Conservation (phyloP, 2,888 invertebrate species). For the Trichacis sp. region DNA sequence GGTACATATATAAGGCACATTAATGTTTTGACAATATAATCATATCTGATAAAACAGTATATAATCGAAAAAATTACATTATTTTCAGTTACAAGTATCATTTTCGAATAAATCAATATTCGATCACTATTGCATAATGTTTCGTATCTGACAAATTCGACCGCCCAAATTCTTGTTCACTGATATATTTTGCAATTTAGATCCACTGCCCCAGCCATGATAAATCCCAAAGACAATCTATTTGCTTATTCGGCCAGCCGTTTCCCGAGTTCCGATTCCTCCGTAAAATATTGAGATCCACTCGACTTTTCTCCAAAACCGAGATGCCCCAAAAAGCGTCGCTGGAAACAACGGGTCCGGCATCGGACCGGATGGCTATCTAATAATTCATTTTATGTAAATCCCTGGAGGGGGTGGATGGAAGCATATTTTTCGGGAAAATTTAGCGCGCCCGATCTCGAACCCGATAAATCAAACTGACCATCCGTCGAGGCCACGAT, state of each 20-base stretch:
- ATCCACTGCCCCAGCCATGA: not conserved
- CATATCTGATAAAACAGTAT: too few relatives aligned
- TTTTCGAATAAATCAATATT: too few relatives aligned
- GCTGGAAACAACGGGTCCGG: conserved; percentile 3
- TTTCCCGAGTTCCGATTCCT: not conserved
- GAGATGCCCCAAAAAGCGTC: not conserved
- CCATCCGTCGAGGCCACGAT: conserved; percentile 50
- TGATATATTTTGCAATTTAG: too few relatives aligned
- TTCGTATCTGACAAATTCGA: too few relatives aligned
- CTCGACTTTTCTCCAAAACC: not conserved
- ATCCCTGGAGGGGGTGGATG: conserved; percentile 34
- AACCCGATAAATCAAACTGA: conserved; percentile 67
- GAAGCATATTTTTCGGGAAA: conserved; percentile 65
- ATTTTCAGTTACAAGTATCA: too few relatives aligned
- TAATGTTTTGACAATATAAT: too few relatives aligned
- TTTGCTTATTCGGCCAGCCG: not conserved
- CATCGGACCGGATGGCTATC: conserved; percentile 26
- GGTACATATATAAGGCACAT: too few relatives aligned
- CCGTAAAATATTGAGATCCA: not conserved
- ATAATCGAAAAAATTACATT: too few relatives aligned
- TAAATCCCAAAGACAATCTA: not conserved
- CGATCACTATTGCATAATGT: too few relatives aligned
- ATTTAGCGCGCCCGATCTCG: conserved; percentile 63
- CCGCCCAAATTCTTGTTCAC: not conserved
- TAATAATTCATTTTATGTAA: conserved; percentile 52